Evolutionary conservation across 2,888 invertebrate species (phyloP), one percentile per base, ranked within the genome.

Genomic region (Sarcophaga rosellei): DNA sequence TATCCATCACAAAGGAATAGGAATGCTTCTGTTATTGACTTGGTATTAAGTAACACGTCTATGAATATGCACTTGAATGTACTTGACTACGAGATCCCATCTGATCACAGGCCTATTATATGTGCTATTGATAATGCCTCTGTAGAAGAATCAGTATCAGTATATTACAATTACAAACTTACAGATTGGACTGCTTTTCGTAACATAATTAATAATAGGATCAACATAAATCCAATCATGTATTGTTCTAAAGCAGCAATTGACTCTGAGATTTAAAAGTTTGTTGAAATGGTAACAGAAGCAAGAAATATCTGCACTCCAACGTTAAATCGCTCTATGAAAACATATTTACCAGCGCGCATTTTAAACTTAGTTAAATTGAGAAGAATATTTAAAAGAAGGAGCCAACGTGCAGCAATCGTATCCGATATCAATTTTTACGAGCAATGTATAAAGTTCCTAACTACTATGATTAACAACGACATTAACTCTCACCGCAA

Each of bases 1-100:
- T 70, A 69, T n/a, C 69, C 77, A 10, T 61, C 45, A 8, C 77
- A 78, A 62, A n/a, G 47, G 69, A 15, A 61, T 35, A 17, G 62
- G 1, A 78, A 69, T 10, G 15, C 74, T 4, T 75, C 78, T 15
- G 45, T n/a, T 45, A 44, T 66, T 44, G 61, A 77, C 44, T 35
- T 79, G n/a, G 10, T 66, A 4, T 23, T 66, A 53, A 65, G 74
- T 20, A 65, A 75, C n/a, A 74, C 11, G n/a, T 20, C 73, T 0
- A 44, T 74, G 4, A 53, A 47, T 20, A 75, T 75, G 0, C 25
- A 23, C 21, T 10, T 65, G 6, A 25, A 75, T 12, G 63, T 75
- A n/a, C 53, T 75, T 20, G 74, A 75, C 10, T 65, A 47, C n/a
- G 63, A 75, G n/a, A 78, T 78, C 4, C 25, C 25, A 4, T 35